Evolutionary conservation across 2,113 vertebrate species (phyloP).

Genomic region (Meriones unguiculatus): DNA sequence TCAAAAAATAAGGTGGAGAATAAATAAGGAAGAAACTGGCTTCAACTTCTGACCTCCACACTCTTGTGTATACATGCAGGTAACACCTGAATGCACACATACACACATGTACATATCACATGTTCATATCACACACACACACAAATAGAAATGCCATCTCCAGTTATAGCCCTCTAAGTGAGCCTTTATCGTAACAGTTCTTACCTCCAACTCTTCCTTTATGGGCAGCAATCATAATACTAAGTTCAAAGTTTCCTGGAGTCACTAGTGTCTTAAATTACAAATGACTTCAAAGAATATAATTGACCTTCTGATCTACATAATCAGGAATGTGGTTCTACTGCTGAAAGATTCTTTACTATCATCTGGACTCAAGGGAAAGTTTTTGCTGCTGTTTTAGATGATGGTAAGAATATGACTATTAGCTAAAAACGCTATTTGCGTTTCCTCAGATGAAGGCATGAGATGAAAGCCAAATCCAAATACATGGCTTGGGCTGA

Average conservation of each 20-base stretch:
- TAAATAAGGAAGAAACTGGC: not conserved
- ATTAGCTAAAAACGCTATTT: not conserved
- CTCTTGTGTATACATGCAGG: not conserved
- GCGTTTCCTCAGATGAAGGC: no score
- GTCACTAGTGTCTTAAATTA: not conserved
- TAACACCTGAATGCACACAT: not conserved
- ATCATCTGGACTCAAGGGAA: constrained; percentile 11
- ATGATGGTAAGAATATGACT: not conserved
- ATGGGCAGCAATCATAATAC: not conserved
- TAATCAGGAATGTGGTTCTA: not conserved
- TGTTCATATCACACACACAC: not conserved
- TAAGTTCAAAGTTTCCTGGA: not conserved
- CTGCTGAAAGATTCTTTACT: not conserved
- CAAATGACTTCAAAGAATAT: not conserved
- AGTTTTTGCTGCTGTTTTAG: not conserved
- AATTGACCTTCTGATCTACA: not conserved
- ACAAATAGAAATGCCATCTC: not conserved
- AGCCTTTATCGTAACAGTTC: not conserved
- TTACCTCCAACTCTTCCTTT: not conserved
- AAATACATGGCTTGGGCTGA: no score
- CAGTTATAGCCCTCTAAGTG: not conserved
- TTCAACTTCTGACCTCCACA: not conserved
- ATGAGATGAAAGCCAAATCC: no score
- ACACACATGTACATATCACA: not conserved
- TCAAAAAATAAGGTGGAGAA: not conserved